Evolutionary conservation across 2,888 invertebrate species (phyloP).

Genomic region (Cryptophagus acutangulus): DNA sequence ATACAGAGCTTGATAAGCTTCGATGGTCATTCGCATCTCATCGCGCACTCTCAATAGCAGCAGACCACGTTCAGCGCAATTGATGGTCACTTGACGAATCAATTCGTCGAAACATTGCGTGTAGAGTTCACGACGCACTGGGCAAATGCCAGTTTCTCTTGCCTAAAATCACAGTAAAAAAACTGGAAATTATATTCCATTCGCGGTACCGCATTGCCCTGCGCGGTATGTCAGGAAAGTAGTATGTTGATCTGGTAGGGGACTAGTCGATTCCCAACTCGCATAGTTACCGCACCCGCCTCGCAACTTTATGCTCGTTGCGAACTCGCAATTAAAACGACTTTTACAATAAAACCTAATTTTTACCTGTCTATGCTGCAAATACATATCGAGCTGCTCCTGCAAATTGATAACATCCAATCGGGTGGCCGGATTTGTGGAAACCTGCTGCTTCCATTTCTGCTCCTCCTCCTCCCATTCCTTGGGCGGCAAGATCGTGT

Average conservation of each 20-base stretch:
- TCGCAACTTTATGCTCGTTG: too few relatives aligned
- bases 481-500: constrained; percentile 87
- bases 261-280: too few relatives aligned
- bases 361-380: constrained; percentile 47
- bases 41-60: constrained; percentile 87
- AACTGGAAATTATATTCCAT: too few relatives aligned
- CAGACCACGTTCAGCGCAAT: constrained; percentile 94
- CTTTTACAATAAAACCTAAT: too few relatives aligned
- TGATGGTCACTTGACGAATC: constrained; percentile 93
- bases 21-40: constrained; percentile 94
- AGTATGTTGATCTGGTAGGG: too few relatives aligned
- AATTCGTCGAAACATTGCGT: constrained; percentile 94
- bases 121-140: constrained; percentile 87
- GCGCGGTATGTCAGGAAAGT: too few relatives aligned
- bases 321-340: neutral
- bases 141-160: constrained; percentile 94
- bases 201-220: too few relatives aligned
- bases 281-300: neutral
- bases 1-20: constrained; percentile 93
- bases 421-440: constrained; percentile 92
- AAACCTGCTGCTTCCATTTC: constrained; percentile 87
- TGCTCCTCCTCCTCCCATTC: constrained; percentile 95
- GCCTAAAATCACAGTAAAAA: constrained; percentile 54
- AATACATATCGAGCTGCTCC: constrained; percentile 82
- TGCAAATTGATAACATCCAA: constrained; percentile 94